Conservation (phyloP, 1,140 invertebrate species). For the Sesamia nonagrioides region DNA sequence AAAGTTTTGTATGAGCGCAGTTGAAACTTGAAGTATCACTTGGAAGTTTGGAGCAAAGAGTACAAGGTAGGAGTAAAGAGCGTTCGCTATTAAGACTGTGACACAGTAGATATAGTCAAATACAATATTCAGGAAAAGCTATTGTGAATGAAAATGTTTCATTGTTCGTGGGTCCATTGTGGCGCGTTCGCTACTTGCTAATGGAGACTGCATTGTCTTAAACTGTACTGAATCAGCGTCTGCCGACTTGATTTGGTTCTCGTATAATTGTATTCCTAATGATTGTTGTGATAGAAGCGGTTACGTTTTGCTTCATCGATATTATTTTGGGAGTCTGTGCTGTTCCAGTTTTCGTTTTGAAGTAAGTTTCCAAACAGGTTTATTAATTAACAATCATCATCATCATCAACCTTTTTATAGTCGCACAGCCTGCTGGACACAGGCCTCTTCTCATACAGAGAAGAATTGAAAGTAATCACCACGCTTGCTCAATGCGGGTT, state of each 20-base stretch:
- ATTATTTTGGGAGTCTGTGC: not conserved
- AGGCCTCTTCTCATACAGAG: too few relatives aligned
- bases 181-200: conserved; percentile 76
- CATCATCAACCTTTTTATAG: too few relatives aligned
- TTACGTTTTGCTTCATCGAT: conserved; percentile 38
- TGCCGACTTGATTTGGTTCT: conserved; percentile 58
- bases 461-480: too few relatives aligned
- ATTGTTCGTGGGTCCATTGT: conserved; percentile 80
- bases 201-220: conserved; percentile 82
- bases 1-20: conserved; percentile 66
- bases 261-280: conserved; percentile 49
- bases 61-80: conserved; percentile 70
- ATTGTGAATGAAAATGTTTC: conserved; percentile 81
- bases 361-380: too few relatives aligned
- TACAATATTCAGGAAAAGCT: conserved; percentile 84
- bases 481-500: too few relatives aligned
- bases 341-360: not conserved
- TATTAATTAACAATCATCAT: too few relatives aligned
- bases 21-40: conserved; percentile 71
- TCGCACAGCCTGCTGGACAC: too few relatives aligned
- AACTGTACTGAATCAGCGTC: conserved; percentile 66
- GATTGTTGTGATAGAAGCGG: conserved; percentile 26
- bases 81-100: conserved; percentile 69
- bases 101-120: conserved; percentile 79
- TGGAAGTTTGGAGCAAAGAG: conserved; percentile 67